Evolutionary conservation across 2,888 invertebrate genomes (phyloP), one percentile per base, ranked within the genome.

Genomic region (Lepidonotus clava): DNA sequence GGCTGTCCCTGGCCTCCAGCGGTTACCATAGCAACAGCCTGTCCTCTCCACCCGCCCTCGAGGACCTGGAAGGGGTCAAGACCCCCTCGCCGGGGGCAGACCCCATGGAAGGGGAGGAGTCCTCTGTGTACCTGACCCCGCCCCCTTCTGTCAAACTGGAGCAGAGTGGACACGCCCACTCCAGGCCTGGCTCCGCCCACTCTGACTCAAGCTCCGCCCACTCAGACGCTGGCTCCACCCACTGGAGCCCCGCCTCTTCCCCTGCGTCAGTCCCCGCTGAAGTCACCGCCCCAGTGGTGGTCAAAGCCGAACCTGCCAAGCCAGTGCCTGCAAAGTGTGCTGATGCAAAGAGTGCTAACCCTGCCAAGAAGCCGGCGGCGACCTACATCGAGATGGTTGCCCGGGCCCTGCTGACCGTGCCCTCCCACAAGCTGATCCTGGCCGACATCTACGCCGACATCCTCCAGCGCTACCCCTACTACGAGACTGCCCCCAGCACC

Each of bases 361-460:
- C 11, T 21, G 11, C 56, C 0, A 61, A 84, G 32, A 87, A 87
- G 56, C 87, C 87, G 8, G 36, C 28, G 11, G 38, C 40, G 18
- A 46, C 86, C 14, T 87, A 87, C 83, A 28, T 87, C n/a, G 80
- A 51, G 53, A 41, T 87, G 36, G 83, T 87, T 14, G 87, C 87
- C 28, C 21, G 71, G 32, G 85, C 87, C 24, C 77, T 87, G 14
- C 56, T 87, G 0, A 28, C 46, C 11, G 28, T 51, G 21, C 28
- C 32, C 0, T 41, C 66, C 11, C 34, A 86, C 53, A 76, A 77
- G 34, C 18, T 86, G 38, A 51, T 86, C 46, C 87, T 87, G 24
- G 28, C 46, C 18, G 87, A 87, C 77, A 87, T 87, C 71, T 87
- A 87, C 51, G 51, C 53, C 18, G 77, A 61, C 83, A 56, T 87